Evolutionary conservation across 1,140 invertebrate genomes (phyloP), one percentile per base, ranked within the genome.

Genomic region (Zaprionus tsacasi): DNA sequence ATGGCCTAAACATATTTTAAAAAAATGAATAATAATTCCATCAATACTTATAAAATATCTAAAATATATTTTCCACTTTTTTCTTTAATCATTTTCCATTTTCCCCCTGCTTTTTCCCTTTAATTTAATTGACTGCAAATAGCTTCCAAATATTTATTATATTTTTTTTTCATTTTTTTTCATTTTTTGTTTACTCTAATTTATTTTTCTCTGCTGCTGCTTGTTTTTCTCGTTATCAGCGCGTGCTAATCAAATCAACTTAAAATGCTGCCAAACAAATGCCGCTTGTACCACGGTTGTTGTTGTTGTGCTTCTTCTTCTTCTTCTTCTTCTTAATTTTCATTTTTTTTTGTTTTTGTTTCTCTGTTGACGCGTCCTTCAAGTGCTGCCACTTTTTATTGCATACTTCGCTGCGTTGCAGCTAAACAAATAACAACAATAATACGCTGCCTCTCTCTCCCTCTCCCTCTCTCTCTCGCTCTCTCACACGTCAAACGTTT

Each of bases 351-450:
- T 77, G 1, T 48, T 73, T n/a, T 33, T 65, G 17, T 55, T 56
- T 30, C 52, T 17, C 52, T 67, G 52, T 38, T 61, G 45, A 35
- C 33, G 50, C 40, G 81, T 80, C 77, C 77, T 83, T 80, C 55
- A 48, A 12, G 11, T 30, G 73, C 73, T 55, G 60, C 50, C 45
- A 10, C 15, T 52, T 77, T 77, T 65, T 59, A 74, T 81, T 74
- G 81, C 81, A 76, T 83, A 85, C 81, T 70, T 81, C 64, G 7
- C 61, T n/a, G 81, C 77, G 38, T 17, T 70, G 43, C 55, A 43
- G 10, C 6, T 35, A 8, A 8, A n/a, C 35, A 55, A 35, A 35
- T 56, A 55, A 65, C 55, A 56, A 56, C 10, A 12, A 25, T 12
- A 50, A 25, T 25, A 54, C 21, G 17, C 11, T 35, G 6, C 33